phyloP scores from a whole-genome alignment of 2,888 invertebrate species.

The Galeopsomyia nigrocyanea region DNA sequence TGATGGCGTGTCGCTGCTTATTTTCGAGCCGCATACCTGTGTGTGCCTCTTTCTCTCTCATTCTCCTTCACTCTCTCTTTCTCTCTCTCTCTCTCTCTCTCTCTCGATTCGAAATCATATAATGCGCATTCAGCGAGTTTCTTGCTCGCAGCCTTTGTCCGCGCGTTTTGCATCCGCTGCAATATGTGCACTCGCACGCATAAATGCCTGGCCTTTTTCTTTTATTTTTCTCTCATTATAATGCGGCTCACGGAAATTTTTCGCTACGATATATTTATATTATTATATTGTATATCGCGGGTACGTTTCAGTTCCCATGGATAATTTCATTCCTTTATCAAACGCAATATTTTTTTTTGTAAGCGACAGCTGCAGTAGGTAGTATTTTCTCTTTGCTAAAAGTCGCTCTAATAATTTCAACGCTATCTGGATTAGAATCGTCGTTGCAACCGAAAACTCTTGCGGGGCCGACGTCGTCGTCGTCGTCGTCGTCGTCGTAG shows the following conservation, averaged over 20 bases:
- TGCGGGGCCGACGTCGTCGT: no score
- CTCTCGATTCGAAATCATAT: conserved; percentile 51
- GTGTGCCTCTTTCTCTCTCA: conserved; percentile 53
- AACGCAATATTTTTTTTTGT: no score
- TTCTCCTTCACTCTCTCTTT: neutral
- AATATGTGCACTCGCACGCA: neutral
- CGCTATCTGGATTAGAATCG: no score
- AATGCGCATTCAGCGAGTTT: conserved; percentile 37
- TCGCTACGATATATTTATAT: neutral
- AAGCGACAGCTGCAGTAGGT: neutral
- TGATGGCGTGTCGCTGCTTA: conserved; percentile 68
- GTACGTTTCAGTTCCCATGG: no score
- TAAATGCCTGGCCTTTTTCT: neutral
- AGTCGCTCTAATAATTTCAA: no score
- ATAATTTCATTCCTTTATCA: no score
- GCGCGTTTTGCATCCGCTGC: conserved; percentile 4
- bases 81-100: conserved; percentile 15
- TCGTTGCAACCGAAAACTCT: no score
- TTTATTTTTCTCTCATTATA: neutral
- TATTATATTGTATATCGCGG: no score
- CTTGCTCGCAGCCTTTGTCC: conserved; percentile 15
- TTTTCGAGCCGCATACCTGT: conserved; percentile 64
- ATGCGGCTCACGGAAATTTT: neutral
- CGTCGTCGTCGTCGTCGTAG: neutral
- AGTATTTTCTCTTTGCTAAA: no score